Percentiles rank a stretch among this genome's conserved stretches.
phyloP scores from a whole-genome alignment of 2,888 invertebrate species.

The Listrodromus nycthemerus region DNA sequence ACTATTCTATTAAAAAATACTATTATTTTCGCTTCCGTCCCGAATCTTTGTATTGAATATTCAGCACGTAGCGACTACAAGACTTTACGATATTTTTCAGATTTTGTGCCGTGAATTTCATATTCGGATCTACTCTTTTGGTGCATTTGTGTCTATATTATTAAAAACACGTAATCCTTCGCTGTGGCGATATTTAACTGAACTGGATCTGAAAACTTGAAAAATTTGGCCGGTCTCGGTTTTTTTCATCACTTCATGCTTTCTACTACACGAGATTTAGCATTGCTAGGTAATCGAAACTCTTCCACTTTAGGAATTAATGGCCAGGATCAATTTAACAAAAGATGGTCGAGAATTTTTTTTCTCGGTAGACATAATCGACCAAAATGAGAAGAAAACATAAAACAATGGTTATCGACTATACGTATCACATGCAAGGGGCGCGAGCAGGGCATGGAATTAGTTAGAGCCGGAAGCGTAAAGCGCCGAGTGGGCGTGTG shows the following conservation, averaged over 20 bases:
- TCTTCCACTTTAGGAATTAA: background rate
- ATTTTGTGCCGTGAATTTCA: too few species aligned
- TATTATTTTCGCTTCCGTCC: too few species aligned
- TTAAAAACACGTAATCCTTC: background rate
- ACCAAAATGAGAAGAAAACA: background rate
- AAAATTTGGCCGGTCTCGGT: too few species aligned
- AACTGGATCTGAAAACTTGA: background rate
- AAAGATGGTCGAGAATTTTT: background rate
- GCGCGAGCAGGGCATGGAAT: constrained; percentile 17
- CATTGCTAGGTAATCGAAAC: background rate
- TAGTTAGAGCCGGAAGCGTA: constrained; percentile 9
- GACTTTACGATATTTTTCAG: too few species aligned
- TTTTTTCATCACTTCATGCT: too few species aligned
- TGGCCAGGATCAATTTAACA: background rate
- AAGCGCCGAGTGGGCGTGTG: constrained; percentile 4
- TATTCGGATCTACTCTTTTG: background rate
- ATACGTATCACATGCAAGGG: background rate
- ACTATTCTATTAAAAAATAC: too few species aligned
- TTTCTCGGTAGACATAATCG: background rate
- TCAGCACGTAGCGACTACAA: too few species aligned
- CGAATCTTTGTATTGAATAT: too few species aligned
- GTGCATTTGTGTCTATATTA: background rate
- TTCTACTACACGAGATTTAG: background rate
- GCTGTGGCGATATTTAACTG: background rate
- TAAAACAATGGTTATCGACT: constrained; percentile 1